Conservation (phyloP, 1,140 invertebrate genomes). For the Bombus picipes region DNA sequence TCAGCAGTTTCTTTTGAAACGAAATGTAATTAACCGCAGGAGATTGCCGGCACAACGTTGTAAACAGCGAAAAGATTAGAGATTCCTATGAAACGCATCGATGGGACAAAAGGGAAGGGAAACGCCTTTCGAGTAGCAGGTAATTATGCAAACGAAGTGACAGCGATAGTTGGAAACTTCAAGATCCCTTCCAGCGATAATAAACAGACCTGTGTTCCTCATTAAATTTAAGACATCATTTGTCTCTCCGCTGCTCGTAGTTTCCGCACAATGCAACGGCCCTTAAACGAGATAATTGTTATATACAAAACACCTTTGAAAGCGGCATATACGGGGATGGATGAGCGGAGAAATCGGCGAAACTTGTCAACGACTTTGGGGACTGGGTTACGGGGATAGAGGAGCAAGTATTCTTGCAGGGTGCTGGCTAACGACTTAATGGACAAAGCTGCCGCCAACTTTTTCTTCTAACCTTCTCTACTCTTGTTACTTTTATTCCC, state of each 20-base stretch:
- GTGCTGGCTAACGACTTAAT: constrained; percentile 56
- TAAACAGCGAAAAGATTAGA: neutral
- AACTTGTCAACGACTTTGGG: constrained; percentile 53
- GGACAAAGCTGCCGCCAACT: constrained; percentile 61
- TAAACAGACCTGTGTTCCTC: constrained; percentile 18
- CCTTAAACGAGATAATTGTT: constrained; percentile 53
- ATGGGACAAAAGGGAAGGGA: neutral
- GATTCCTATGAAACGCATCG: neutral
- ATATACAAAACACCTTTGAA: constrained; percentile 57
- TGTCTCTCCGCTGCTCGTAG: neutral
- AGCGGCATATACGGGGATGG: constrained; percentile 31
- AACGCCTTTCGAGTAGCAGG: no score
- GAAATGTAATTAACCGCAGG: neutral
- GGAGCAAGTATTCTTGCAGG: constrained; percentile 51
- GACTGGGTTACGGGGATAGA: constrained; percentile 52
- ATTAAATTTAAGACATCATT: constrained; percentile 46
- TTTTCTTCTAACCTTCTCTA: constrained; percentile 37
- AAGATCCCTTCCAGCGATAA: neutral
- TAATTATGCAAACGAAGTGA: constrained; percentile 23
- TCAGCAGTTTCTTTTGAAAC: neutral
- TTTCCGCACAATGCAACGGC: neutral
- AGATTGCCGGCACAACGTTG: no score
- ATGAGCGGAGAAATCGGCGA: constrained; percentile 15
- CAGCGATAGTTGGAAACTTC: constrained; percentile 7
- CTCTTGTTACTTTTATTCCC: constrained; percentile 59